Base-by-base conservation (phyloP, 1,140 invertebrate species). In the Drosophila paulistorum region DNA sequence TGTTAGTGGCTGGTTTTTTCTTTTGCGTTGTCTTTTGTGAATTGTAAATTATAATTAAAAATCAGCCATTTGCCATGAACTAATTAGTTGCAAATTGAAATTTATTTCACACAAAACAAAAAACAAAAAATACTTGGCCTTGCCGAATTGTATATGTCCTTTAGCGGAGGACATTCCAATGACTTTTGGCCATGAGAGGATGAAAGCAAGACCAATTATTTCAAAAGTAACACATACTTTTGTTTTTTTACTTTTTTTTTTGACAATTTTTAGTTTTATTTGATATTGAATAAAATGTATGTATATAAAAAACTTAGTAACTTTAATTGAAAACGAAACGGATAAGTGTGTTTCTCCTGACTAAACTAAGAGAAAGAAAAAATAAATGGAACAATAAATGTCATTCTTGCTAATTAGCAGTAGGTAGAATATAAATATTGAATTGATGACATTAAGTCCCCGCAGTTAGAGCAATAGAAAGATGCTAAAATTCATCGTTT, bases 51-150 rank as follows among this genome's bases (percentile, higher is more conserved):
- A 75, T 75, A 75, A 75, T 75, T 75, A 65, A 73, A 75, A 77
- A 77, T 77, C 73, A 68, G 45, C 10, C 45, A 51, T 51, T 77
- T 77, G 37, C 60, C 61, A 11, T 65, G 74, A 73, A 71, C 77
- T 77, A 77, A 77, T 77, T 77, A 77, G 74, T 74, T 61, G 23
- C 37, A 77, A 71, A 77, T 77, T 71, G 74, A 77, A 77, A 77
- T 77, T 77, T 77, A 77, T 77, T 77, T 74, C 75, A 57, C 61
- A 75, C 64, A 68, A 68, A 68, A 68, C 35, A 30, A 13, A 41
- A 39, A 26, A 23, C 6, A 57, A 20, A 57, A 20, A 33, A 13
- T 7, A 48, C 6, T 7, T 7, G n/a, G 2, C 2, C 1, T 3
- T 0, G 10, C 2, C 45, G 17, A 51, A 9, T 3, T 11, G 10